A percentile compares a stretch with the other conserved stretches of the same genome.
phyloP scores from a whole-genome alignment of 2,888 invertebrate genomes.

The Platycnemis pennipes region DNA sequence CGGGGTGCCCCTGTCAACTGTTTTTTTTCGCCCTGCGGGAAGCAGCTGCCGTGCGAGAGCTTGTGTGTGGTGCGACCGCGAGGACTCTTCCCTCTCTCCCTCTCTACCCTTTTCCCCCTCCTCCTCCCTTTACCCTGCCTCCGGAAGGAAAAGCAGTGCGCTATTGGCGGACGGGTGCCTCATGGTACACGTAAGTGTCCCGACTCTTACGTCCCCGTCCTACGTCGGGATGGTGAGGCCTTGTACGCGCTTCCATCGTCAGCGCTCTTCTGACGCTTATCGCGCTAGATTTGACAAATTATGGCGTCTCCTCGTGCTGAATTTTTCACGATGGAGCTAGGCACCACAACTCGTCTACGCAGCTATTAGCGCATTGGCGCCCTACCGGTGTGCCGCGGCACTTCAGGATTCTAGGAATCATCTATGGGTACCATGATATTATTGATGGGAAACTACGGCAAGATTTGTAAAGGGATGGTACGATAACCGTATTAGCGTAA shows the following conservation, averaged over 20 bases:
- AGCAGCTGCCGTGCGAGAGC: conserved; percentile 53
- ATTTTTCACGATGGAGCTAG: no score
- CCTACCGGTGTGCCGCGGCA: no score
- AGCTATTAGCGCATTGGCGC: no score
- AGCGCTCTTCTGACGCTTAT: not conserved
- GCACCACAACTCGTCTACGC: no score
- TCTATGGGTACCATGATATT: no score
- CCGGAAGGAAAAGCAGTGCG: not conserved
- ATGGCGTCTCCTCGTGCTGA: not conserved
- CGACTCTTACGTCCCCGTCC: not conserved
- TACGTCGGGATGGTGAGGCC: no score
- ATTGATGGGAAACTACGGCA: no score
- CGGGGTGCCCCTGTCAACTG: no score
- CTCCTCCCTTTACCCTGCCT: not conserved
- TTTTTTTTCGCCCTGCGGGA: not conserved
- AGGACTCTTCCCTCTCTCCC: not conserved
- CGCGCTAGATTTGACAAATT: not conserved
- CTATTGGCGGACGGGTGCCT: not conserved
- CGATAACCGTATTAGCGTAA: no score
- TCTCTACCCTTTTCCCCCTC: not conserved
- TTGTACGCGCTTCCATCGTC: not conserved
- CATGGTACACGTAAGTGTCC: not conserved
- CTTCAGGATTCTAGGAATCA: no score
- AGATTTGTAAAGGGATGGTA: no score
- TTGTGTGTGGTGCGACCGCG: not conserved